These are phyloP conservation scores for Drosophila dives DNA, from an alignment of 2,888 invertebrate genomes.

Conservation along the genomic window DNA sequence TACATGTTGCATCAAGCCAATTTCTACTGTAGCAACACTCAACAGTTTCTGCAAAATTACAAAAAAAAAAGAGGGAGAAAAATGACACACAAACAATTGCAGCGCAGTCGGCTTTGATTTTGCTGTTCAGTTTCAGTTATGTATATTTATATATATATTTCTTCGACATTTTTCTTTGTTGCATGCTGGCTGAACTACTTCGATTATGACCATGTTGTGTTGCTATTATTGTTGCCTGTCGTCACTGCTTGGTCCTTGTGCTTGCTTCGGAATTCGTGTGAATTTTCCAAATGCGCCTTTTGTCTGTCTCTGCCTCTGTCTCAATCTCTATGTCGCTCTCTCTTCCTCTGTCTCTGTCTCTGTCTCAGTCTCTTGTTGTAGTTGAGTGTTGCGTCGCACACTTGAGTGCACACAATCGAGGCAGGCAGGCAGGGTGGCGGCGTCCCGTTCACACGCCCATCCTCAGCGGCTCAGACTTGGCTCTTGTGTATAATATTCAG, in stretches of 20 bases:
- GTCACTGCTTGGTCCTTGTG: slow-evolving; percentile 7
- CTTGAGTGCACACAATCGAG: slow-evolving; percentile 71
- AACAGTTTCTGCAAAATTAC: slow-evolving; percentile 44
- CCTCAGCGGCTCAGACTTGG: not conserved
- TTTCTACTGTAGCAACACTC: slow-evolving; percentile 35
- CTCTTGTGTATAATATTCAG: slow-evolving; percentile 21
- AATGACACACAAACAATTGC: slow-evolving; percentile 29
- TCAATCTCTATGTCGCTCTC: not conserved
- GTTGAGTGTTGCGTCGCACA: slow-evolving; percentile 66
- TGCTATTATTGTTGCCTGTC: slow-evolving; percentile 27
- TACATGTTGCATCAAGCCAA: slow-evolving; percentile 25
- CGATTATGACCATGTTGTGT: slow-evolving; percentile 61
- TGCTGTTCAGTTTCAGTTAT: slow-evolving; percentile 67
- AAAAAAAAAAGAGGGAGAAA: slow-evolving; percentile 7
- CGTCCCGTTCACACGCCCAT: slow-evolving; percentile 43
- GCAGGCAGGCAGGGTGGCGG: slow-evolving; percentile 2
- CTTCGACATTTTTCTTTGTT: slow-evolving; percentile 11
- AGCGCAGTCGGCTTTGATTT: slow-evolving; percentile 72
- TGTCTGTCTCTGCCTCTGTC: slow-evolving; percentile 28
- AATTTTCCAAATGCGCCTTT: slow-evolving; percentile 69
- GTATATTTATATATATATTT: not conserved
- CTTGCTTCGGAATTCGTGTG: slow-evolving; percentile 65
- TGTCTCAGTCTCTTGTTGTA: not conserved
- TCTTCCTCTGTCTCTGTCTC: slow-evolving; percentile 1
- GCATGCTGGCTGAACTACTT: slow-evolving; percentile 54